phyloP scores from a whole-genome alignment of 2,113 vertebrate genomes.

The Plotosus lineatus region DNA sequence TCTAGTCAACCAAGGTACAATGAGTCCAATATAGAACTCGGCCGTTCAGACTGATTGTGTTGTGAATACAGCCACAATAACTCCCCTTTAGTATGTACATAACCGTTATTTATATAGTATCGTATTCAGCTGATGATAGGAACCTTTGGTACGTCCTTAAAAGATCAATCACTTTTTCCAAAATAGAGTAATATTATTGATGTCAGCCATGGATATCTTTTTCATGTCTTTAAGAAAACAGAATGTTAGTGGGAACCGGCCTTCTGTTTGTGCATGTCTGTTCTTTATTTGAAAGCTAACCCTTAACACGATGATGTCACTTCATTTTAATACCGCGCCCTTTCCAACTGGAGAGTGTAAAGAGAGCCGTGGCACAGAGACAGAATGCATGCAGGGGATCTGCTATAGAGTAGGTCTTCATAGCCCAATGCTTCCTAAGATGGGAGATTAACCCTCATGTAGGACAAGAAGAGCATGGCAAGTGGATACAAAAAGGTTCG shows the following conservation, averaged over 20 bases:
- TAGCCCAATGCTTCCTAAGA: not conserved
- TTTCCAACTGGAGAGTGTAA: constrained; percentile 10
- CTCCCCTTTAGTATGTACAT: too few relatives aligned
- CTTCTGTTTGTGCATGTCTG: constrained; percentile 12
- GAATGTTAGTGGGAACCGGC: not conserved
- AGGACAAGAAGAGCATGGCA: not conserved
- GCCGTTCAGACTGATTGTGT: not conserved
- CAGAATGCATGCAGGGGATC: not conserved
- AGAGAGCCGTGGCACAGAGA: constrained; percentile 13
- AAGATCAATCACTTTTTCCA: not conserved
- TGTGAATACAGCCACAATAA: not conserved
- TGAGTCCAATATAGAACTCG: not conserved
- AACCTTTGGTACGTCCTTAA: not conserved
- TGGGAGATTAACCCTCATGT: constrained; percentile 11
- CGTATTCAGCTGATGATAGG: too few relatives aligned
- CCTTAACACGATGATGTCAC: constrained; percentile 30
- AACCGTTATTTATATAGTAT: too few relatives aligned
- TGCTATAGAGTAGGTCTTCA: not conserved
- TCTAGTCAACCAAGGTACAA: not conserved
- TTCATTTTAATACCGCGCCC: constrained; percentile 7
- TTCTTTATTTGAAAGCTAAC: constrained; percentile 25
- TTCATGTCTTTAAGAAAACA: not conserved
- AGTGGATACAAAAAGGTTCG: not conserved
- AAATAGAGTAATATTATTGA: not conserved
- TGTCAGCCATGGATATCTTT: not conserved